Evolutionary conservation across 92 coral and sea anemone genomes (phyloP).

Genomic region (Muricea muricata): DNA sequence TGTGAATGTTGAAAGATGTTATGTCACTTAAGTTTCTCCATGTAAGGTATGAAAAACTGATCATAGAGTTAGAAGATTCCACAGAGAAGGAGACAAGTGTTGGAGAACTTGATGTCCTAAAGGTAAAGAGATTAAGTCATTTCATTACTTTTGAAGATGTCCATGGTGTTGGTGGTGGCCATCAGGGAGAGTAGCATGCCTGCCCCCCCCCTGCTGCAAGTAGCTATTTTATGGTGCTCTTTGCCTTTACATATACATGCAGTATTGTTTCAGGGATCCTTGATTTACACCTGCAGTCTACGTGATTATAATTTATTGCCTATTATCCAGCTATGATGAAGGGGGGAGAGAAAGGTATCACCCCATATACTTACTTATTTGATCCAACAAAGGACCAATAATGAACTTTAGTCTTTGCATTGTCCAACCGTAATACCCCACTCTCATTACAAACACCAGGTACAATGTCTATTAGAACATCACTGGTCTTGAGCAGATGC

Average conservation of each 20-base stretch:
- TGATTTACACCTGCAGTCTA: too few relatives aligned
- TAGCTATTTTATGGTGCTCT: too few relatives aligned
- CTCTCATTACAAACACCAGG: conserved; percentile 15
- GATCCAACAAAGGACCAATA: conserved; percentile 26
- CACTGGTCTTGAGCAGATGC: neutral
- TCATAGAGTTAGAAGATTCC: neutral
- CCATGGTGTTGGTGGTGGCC: too few relatives aligned
- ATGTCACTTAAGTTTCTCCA: conserved; percentile 19
- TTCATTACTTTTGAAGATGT: neutral
- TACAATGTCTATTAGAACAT: conserved; percentile 7
- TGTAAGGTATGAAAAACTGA: neutral
- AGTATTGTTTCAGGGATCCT: too few relatives aligned
- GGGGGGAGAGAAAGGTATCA: too few relatives aligned
- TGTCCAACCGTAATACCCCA: neutral
- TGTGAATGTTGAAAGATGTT: conserved; percentile 10
- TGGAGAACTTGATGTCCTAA: conserved; percentile 6
- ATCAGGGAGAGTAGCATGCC: too few relatives aligned
- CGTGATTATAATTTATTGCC: too few relatives aligned
- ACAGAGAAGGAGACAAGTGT: conserved; percentile 18
- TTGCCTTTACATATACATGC: too few relatives aligned
- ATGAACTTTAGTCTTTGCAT: neutral
- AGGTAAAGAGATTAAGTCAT: neutral
- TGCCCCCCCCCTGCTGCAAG: too few relatives aligned
- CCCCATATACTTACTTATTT: conserved; percentile 23
- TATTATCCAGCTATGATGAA: too few relatives aligned